Percentiles rank a stretch among this genome's conserved stretches.
Evolutionary conservation across 1,140 invertebrate species (phyloP).

Genomic region (Drosophila seguyi): DNA sequence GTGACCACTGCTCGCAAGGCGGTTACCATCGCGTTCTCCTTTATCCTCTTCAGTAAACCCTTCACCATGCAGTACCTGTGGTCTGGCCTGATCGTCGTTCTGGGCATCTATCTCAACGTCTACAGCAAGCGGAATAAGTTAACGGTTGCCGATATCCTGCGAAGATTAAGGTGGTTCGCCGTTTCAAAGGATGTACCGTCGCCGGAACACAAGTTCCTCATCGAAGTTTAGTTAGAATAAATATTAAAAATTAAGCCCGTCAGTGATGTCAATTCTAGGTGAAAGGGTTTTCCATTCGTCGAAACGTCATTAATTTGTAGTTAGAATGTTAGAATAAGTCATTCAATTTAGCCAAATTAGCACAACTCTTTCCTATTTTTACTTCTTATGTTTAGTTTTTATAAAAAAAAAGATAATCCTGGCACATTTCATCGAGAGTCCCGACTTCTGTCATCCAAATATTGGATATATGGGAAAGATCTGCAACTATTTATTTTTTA

Average conservation of each 20-base stretch:
- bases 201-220: slow-evolving; percentile 68
- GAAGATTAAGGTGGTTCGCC: slow-evolving; percentile 47
- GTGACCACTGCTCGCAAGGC: slow-evolving; percentile 95
- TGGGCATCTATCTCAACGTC: slow-evolving; percentile 97
- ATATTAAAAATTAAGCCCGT: slow-evolving; percentile 29
- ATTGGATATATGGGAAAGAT: not conserved
- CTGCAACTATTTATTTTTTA: not conserved
- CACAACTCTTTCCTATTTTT: slow-evolving; percentile 24
- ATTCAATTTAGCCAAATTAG: slow-evolving; percentile 44
- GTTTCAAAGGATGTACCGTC: slow-evolving; percentile 29
- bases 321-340: not conserved
- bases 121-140: slow-evolving; percentile 90
- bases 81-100: slow-evolving; percentile 93
- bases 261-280: not conserved
- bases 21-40: slow-evolving; percentile 96
- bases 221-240: slow-evolving; percentile 72
- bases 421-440: not conserved
- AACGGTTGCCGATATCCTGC: slow-evolving; percentile 65
- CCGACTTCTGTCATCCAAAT: not conserved
- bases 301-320: not conserved
- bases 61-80: slow-evolving; percentile 97
- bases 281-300: not conserved
- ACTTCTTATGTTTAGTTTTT: slow-evolving; percentile 1
- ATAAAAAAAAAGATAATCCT: not conserved
- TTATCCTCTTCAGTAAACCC: slow-evolving; percentile 97